Evolutionary conservation across 1,140 invertebrate genomes (phyloP).

Genomic region (Drosophila santomea): DNA sequence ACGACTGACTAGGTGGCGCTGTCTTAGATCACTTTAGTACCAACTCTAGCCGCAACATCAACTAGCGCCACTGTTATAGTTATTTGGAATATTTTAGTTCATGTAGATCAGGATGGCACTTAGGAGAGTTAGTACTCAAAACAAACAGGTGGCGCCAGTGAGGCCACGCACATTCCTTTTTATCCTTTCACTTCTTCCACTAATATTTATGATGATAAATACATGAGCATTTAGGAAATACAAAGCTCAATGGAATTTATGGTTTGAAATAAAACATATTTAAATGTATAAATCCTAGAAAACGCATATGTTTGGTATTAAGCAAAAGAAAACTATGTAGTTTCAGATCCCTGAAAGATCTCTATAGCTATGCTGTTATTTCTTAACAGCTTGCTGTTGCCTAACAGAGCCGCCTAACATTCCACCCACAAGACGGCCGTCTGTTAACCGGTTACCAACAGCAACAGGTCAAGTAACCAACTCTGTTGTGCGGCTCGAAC

Average conservation of each 20-base stretch:
- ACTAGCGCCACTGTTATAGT: neutral
- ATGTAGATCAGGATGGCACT: neutral
- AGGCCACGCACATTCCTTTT: neutral
- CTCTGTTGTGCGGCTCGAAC: neutral
- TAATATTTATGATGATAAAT: no score
- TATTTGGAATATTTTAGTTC: neutral
- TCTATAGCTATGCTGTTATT: neutral
- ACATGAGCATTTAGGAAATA: no score
- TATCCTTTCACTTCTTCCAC: no score
- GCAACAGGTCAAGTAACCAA: slow-evolving; percentile 54
- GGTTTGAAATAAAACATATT: no score
- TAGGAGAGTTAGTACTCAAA: neutral
- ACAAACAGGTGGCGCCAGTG: neutral
- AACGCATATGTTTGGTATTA: no score
- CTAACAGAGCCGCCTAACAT: neutral
- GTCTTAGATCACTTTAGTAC: neutral
- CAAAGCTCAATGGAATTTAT: no score
- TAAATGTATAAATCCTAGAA: no score
- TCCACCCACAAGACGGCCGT: slow-evolving; percentile 2
- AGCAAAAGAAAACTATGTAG: no score
- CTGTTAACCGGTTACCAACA: slow-evolving; percentile 16
- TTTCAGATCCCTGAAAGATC: no score
- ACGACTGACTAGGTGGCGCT: neutral
- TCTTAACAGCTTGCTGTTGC: slow-evolving; percentile 11
- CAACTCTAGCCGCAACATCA: neutral